These are phyloP conservation scores for Ammospiza caudacuta DNA, from an alignment of 2,113 vertebrate genomes.

Conservation along the genomic window DNA sequence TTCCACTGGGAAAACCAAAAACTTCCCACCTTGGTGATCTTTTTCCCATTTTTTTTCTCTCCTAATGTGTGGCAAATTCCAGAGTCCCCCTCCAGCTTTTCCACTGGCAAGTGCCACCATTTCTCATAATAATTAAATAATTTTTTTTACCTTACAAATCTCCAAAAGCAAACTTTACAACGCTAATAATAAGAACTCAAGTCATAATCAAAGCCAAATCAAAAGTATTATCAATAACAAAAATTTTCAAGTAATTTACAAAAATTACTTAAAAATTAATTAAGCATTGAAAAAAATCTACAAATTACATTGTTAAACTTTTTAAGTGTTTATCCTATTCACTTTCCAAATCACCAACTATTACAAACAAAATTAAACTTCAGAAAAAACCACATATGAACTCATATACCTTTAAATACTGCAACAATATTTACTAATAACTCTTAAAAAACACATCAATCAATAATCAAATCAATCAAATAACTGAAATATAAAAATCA, in stretches of 20 bases:
- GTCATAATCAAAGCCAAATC: not conserved
- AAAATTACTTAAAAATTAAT: no score
- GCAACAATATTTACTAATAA: not conserved
- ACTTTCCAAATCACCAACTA: not conserved
- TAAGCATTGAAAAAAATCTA: not conserved
- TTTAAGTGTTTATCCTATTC: not conserved
- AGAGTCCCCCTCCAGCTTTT: not conserved
- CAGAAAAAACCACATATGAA: not conserved
- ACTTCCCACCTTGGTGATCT: fast-evolving
- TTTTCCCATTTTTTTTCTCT: not conserved
- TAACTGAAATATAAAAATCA: not conserved
- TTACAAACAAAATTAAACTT: not conserved
- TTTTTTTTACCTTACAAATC: not conserved
- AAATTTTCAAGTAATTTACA: not conserved
- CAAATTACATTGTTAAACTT: not conserved
- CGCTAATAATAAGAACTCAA: not conserved
- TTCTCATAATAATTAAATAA: not conserved
- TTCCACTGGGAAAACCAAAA: not conserved
- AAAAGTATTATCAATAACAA: not conserved
- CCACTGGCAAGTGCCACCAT: fast-evolving
- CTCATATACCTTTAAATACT: not conserved
- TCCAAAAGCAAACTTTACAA: not conserved
- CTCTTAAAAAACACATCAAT: not conserved
- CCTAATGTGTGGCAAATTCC: not conserved
- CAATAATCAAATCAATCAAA: not conserved